Conservation (phyloP, 2,888 invertebrate genomes). For the Pinctada fucata region DNA sequence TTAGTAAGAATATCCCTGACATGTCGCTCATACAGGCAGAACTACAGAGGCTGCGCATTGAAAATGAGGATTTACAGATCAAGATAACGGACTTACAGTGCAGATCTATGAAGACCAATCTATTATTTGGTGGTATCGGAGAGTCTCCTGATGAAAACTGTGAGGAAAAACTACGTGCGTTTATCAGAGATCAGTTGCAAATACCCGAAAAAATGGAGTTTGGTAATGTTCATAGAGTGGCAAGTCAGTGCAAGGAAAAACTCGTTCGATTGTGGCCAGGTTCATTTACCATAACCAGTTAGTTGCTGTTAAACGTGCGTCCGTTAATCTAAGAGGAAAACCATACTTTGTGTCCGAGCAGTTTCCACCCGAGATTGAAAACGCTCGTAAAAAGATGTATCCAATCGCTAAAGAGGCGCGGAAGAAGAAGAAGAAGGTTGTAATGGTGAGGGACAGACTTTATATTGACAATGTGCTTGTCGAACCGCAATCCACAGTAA, state of each 20-base stretch:
- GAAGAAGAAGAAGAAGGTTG: background rate
- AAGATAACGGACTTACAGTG: conserved; percentile 4
- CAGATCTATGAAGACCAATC: conserved; percentile 2
- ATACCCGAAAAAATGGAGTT: background rate
- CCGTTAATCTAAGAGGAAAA: background rate
- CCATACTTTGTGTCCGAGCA: background rate
- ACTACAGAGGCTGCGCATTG: no score
- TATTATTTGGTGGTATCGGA: conserved; percentile 1
- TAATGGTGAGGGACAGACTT: background rate
- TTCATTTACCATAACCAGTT: background rate
- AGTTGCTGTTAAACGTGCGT: no score
- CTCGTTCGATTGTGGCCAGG: conserved; percentile 4
- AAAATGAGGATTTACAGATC: conserved; percentile 4
- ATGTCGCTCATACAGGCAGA: no score
- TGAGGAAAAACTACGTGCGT: background rate
- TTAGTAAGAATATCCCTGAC: no score
- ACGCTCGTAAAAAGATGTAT: background rate
- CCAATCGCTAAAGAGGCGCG: background rate
- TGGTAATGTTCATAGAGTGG: conserved; percentile 6
- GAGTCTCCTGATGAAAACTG: background rate
- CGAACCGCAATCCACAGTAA: background rate
- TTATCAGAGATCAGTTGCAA: background rate
- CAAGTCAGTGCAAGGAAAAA: background rate
- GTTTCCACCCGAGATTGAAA: background rate
- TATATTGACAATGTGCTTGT: background rate